Base-by-base conservation (phyloP, 2,797 vertebrate species). In the Nyctalus aviator region DNA sequence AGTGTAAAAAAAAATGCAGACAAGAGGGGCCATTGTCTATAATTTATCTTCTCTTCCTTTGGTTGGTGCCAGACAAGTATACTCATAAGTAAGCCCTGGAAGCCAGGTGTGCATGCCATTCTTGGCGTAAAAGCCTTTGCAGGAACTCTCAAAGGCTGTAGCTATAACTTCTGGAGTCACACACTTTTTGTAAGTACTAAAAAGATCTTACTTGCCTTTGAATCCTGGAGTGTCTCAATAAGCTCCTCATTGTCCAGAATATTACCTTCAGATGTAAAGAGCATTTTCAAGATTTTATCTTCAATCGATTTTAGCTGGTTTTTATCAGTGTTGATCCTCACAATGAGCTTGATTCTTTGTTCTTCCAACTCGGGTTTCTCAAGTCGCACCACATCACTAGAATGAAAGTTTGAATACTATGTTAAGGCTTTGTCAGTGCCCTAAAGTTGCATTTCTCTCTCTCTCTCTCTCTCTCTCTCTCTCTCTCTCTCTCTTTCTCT, bases 161-260 rank as follows among this genome's bases (percentile, higher is more conserved):
- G 73, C 14, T 84, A 8, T 66, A 79, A 79, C 48, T 87, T 93
- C 25, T 32, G 30, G 86, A 84, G 75, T 27, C 53, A 76, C 2
- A 30, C 17, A 21, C 3, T 64, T 89, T 77, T 35, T 86, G 21
- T 35, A 46, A 76, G 50, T 66, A 69, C 8, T 50, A 17, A 72
- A 96, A 91, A 15, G 23, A 32, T 57, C 12, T 78, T 35, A 89
- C 96, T 91, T 97, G 79, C 98, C 98, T 99, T 99, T 94, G 98
- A 99, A 86, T 99, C 98, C 91, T 99, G 98, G 7, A 99, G 98
- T 32, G 98, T 98, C 78, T 98, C 98, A 90, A 99, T 98, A 14
- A 99, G 98, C 96, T 99, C 98, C 97, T 99, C 98, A 18, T 99
- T 99, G 97, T 99, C 98, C 27, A 99, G 97, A 86, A 98, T 98